These are phyloP conservation scores for Gallinago jamesoni DNA, from an alignment of 2,113 vertebrate genomes.

Conservation along the genomic window DNA sequence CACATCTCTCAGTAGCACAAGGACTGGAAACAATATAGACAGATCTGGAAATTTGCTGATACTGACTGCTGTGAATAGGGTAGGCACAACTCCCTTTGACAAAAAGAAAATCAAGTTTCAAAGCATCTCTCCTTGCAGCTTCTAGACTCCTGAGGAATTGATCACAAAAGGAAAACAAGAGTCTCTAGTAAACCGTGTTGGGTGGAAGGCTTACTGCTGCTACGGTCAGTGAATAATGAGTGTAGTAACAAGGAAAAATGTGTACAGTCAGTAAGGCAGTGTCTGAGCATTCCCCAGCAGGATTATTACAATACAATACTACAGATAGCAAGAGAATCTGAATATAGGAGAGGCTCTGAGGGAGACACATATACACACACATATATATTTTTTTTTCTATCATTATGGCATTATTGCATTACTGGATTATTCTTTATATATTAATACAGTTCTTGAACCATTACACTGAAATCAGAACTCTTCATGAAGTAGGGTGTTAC, in stretches of 20 bases:
- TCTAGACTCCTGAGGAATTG: not conserved
- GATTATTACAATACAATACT: not conserved
- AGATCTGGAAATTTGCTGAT: not conserved
- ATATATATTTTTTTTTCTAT: not conserved
- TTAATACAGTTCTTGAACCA: not conserved
- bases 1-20: not conserved
- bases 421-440: not conserved
- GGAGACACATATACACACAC: not conserved
- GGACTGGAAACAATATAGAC: not conserved
- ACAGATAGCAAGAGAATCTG: not conserved
- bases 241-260: not conserved
- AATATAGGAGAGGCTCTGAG: not conserved
- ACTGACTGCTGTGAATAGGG: not conserved
- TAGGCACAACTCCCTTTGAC: not conserved
- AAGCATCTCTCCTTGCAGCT: not conserved
- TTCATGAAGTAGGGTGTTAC: not conserved
- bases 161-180: not conserved
- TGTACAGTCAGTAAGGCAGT: not conserved
- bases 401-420: not conserved
- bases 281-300: not conserved
- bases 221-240: not conserved
- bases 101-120: conserved; percentile 9
- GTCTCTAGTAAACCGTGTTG: not conserved
- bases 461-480: not conserved
- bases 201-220: not conserved